A percentile compares a stretch with the other conserved stretches of the same genome.
These are phyloP conservation scores for Dryadula phaetusa DNA, from an alignment of 2,888 invertebrate genomes.

Conservation along the genomic window DNA sequence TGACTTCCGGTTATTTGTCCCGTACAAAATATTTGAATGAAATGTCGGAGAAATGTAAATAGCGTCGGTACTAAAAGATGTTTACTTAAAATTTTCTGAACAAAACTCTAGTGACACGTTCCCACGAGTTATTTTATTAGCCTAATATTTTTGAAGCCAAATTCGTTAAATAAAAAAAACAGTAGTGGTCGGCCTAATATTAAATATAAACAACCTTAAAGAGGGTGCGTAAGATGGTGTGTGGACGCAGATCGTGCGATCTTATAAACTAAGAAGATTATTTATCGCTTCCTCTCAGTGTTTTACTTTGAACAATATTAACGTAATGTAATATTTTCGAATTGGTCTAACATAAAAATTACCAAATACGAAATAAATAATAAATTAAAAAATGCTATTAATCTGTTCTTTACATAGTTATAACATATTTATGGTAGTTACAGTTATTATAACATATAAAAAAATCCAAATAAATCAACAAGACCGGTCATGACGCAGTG, in stretches of 20 bases:
- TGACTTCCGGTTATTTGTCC: conserved; percentile 63
- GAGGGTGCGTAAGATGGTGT: conserved; percentile 55
- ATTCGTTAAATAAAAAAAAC: conserved; percentile 24
- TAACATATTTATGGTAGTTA: no score
- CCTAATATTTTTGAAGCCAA: conserved; percentile 6
- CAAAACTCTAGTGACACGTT: conserved; percentile 5
- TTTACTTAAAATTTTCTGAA: conserved; percentile 4
- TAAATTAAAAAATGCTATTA: no score
- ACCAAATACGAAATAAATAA: neutral
- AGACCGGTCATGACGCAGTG: no score
- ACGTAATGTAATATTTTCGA: conserved; percentile 47
- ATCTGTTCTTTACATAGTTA: no score
- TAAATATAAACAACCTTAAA: conserved; percentile 47
- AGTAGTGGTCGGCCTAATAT: conserved; percentile 39
- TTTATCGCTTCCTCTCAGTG: conserved; percentile 80
- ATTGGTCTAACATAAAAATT: neutral
- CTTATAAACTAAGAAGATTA: conserved; percentile 81
- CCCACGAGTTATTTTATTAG: conserved; percentile 23
- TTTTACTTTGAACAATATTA: conserved; percentile 79
- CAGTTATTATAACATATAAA: no score
- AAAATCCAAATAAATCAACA: no score
- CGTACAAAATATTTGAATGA: conserved; percentile 43
- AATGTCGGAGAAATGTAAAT: conserved; percentile 30
- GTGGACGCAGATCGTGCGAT: conserved; percentile 64
- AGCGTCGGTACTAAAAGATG: conserved; percentile 22